A percentile compares a stretch with the other conserved stretches of the same genome.
phyloP scores from a whole-genome alignment of 1,140 invertebrate species.

The Drosophila repletoides region DNA sequence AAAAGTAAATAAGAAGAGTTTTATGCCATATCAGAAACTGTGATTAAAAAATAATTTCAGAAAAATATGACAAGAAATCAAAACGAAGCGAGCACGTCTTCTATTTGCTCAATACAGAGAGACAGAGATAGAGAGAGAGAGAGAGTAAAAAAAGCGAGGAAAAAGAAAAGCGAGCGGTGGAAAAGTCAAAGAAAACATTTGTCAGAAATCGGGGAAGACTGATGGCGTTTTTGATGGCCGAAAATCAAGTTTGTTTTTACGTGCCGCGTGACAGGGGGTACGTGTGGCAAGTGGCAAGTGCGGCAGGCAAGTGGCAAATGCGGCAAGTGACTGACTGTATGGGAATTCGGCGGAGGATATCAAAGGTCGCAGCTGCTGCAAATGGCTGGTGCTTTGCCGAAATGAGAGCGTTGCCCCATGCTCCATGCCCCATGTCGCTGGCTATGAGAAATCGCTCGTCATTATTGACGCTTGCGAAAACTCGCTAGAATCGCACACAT shows the following conservation, averaged over 20 bases:
- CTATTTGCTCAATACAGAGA: slow-evolving; percentile 19
- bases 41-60: slow-evolving; percentile 75
- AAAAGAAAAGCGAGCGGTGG: too few species aligned
- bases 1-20: too few species aligned
- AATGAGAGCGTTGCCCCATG: slow-evolving; percentile 47
- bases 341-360: slow-evolving; percentile 61
- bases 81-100: slow-evolving; percentile 55
- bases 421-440: slow-evolving; percentile 2
- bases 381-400: slow-evolving; percentile 76
- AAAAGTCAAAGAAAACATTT: slow-evolving; percentile 70
- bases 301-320: slow-evolving; percentile 12
- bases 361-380: slow-evolving; percentile 79
- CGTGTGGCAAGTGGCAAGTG: slow-evolving; percentile 22
- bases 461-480: slow-evolving; percentile 78
- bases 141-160: not conserved
- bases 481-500: slow-evolving; percentile 55
- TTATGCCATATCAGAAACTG: slow-evolving; percentile 1
- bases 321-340: slow-evolving; percentile 29
- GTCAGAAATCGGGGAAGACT: slow-evolving; percentile 61
- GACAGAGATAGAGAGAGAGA: not conserved
- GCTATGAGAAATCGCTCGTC: slow-evolving; percentile 77
- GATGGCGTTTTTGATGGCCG: slow-evolving; percentile 77
- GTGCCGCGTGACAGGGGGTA: slow-evolving; percentile 51
- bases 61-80: slow-evolving; percentile 57
- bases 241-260: slow-evolving; percentile 81